phyloP scores from a whole-genome alignment of 2,888 invertebrate genomes.

The Drosophila sordidula region DNA sequence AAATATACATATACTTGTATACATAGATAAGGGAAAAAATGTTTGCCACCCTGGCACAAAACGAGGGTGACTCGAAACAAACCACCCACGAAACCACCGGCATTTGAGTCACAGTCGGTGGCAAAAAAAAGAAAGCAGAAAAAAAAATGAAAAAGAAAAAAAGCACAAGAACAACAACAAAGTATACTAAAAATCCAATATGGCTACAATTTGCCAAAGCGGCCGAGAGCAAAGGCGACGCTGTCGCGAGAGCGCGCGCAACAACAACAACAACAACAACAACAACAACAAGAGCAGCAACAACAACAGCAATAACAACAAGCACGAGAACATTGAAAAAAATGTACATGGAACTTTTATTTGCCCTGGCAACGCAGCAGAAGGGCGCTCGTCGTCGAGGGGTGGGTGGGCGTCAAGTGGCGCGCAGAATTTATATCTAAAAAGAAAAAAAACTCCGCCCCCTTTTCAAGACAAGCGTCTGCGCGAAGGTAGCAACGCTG shows the following conservation, averaged over 20 bases:
- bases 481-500: constrained; percentile 77
- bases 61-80: constrained; percentile 50
- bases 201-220: constrained; percentile 79
- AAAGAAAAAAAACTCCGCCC: constrained; percentile 83
- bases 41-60: constrained; percentile 68
- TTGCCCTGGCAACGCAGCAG: constrained; percentile 48
- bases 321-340: constrained; percentile 37
- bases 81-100: constrained; percentile 75
- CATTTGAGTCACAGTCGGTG: constrained; percentile 68
- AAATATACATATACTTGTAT: constrained; percentile 10
- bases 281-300: not conserved
- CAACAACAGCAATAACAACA: constrained; percentile 10
- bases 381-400: constrained; percentile 52
- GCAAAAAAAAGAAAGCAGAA: constrained; percentile 26
- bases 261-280: constrained; percentile 31
- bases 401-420: constrained; percentile 53
- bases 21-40: constrained; percentile 56
- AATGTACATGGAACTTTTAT: constrained; percentile 71
- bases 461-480: constrained; percentile 83
- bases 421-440: constrained; percentile 53
- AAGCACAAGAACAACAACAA: constrained; percentile 49
- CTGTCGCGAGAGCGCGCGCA: constrained; percentile 51
- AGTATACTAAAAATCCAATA: constrained; percentile 79
- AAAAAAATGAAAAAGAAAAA: constrained; percentile 45
- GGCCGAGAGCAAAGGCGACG: constrained; percentile 50